Conservation (phyloP, 2,888 invertebrate species). For the Netelia inedita region DNA sequence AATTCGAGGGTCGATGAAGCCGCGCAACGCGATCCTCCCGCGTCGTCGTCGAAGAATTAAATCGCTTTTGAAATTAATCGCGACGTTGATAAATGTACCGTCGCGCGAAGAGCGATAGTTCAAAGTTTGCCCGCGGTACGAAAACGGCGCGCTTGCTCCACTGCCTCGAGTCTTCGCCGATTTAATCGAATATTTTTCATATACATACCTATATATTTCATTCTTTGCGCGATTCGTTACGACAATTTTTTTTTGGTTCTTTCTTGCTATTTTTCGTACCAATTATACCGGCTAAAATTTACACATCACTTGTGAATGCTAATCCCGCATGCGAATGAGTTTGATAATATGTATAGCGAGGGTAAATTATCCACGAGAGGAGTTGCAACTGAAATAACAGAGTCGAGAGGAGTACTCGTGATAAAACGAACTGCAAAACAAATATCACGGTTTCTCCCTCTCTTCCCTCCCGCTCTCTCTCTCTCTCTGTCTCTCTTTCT, state of each 20-base stretch:
- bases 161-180: background rate
- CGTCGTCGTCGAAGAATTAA: constrained; percentile 32
- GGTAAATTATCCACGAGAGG: background rate
- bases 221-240: background rate
- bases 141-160: background rate
- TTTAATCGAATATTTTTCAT: constrained; percentile 36
- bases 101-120: constrained; percentile 27
- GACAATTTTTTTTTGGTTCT: background rate
- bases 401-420: constrained; percentile 20
- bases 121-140: background rate
- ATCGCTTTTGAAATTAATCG: constrained; percentile 74
- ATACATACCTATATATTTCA: background rate
- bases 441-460: constrained; percentile 45
- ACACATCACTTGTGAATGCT: background rate
- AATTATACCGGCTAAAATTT: background rate
- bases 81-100: constrained; percentile 78
- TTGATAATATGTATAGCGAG: constrained; percentile 8
- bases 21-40: too few species aligned
- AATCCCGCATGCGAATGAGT: background rate
- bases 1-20: background rate
- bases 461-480: background rate
- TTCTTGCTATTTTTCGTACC: background rate
- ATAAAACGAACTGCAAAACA: constrained; percentile 49
- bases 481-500: too few species aligned
- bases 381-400: background rate